phyloP scores from a whole-genome alignment of 2,113 vertebrate species.

The Hyaena hyaena region DNA sequence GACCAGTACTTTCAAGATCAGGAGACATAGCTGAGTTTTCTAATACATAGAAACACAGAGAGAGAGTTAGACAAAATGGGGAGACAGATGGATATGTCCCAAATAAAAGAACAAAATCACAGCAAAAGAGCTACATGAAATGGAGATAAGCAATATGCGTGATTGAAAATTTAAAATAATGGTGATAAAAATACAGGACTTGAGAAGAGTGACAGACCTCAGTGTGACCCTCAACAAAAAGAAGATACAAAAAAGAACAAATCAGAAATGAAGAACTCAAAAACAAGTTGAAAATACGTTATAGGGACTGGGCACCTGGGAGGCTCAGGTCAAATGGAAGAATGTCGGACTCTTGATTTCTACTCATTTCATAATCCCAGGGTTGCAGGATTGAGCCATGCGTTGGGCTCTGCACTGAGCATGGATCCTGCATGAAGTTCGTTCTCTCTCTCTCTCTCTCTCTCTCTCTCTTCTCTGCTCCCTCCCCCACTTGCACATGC shows the following conservation, averaged over 20 bases:
- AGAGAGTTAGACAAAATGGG: neutral
- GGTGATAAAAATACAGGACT: neutral
- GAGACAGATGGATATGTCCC: neutral
- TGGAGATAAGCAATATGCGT: neutral
- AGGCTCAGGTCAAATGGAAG: too few relatives aligned
- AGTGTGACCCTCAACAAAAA: neutral
- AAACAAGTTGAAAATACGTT: neutral
- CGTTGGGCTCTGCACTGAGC: too few relatives aligned
- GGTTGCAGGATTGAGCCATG: too few relatives aligned
- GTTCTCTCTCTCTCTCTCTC: too few relatives aligned
- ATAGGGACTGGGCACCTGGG: neutral
- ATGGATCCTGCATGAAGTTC: too few relatives aligned
- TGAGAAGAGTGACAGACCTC: neutral
- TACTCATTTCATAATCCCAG: too few relatives aligned
- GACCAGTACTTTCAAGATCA: neutral
- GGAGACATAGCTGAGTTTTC: neutral
- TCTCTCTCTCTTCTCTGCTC: too few relatives aligned
- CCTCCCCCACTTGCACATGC: too few relatives aligned
- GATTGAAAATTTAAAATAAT: neutral
- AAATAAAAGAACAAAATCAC: neutral
- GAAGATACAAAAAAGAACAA: neutral
- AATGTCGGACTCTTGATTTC: too few relatives aligned
- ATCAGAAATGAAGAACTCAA: neutral
- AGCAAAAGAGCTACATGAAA: neutral
- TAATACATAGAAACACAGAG: neutral